Conservation (phyloP, 2,113 vertebrate genomes). For the Chitala chitala region DNA sequence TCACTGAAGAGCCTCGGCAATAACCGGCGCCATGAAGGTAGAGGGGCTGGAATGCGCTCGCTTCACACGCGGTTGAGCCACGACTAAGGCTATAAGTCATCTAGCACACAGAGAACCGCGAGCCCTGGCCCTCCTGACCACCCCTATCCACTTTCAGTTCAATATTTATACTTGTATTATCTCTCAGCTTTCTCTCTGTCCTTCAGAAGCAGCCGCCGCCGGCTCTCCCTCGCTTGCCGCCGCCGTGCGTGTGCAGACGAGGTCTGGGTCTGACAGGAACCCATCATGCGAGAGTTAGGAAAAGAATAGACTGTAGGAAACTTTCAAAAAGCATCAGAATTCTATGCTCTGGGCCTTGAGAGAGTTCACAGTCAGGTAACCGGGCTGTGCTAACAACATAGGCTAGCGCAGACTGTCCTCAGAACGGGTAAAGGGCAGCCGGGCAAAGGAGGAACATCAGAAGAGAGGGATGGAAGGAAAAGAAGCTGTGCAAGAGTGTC, state of each 20-base stretch:
- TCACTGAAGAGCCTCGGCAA: not conserved
- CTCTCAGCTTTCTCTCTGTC: not conserved
- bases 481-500: not conserved
- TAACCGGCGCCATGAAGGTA: not conserved
- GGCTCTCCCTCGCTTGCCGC: not conserved
- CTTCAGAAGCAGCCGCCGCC: not conserved
- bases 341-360: too few relatives aligned
- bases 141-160: not conserved
- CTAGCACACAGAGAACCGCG: not conserved
- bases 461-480: not conserved
- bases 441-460: not conserved
- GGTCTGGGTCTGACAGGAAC: too few relatives aligned
- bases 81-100: not conserved
- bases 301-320: too few relatives aligned
- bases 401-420: too few relatives aligned
- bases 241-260: not conserved
- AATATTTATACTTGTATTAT: conserved; percentile 16
- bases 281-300: too few relatives aligned
- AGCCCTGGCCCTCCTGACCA: not conserved
- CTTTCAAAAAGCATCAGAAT: too few relatives aligned
- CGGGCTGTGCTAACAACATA: too few relatives aligned
- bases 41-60: not conserved
- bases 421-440: too few relatives aligned
- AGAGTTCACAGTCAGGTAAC: too few relatives aligned
- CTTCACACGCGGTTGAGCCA: not conserved